Evolutionary conservation across 2,797 vertebrate species (phyloP), one percentile per base, ranked within the genome.

Genomic region (Psittacula echo): DNA sequence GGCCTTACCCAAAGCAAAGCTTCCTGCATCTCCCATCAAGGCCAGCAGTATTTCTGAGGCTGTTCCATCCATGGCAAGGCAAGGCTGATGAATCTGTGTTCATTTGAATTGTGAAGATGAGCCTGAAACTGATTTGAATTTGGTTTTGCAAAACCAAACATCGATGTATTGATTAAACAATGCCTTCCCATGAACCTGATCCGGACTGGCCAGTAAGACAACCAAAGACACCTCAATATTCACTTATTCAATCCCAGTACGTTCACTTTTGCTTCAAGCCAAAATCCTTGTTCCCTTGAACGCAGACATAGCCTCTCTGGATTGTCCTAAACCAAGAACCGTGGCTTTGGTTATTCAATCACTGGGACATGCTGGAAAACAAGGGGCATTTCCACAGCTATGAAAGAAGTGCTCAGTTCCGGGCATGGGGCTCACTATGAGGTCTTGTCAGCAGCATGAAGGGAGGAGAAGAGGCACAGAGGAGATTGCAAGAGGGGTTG

Each of bases 391-490:
- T 74, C 84, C 80, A 73, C n/a, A 47, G 83, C 70, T 37, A 3
- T 5, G 61, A 23, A 61, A 60, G 75, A 23, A 51, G 47, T 16
- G 60, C 54, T 30, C 5, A 0, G 26, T 73, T 72, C 22, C 66
- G 15, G 82, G 64, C 32, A 23, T 5, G 1, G 0, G 41, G 10
- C 15, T 27, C 10, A 13, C 30, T 29, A 1, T 21, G 37, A 29
- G 0, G 16, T 15, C 53, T 22, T 34, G 58, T 58, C 67, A 66
- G 84, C 83, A 90, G 9, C 15, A 5, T 3, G 1, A 10, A 65
- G 79, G 75, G 74, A 80, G 86, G 41, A 60, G 82, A 37, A 32
- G 29, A 84, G 78, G 74, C 29, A 5, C 5, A 11, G 87, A 50
- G 45, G 42, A 21, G 56, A 44, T 82, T 88, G 84, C 90, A 74